Conservation (phyloP, 2,797 vertebrate species). For the Spondyliosoma cantharus region DNA sequence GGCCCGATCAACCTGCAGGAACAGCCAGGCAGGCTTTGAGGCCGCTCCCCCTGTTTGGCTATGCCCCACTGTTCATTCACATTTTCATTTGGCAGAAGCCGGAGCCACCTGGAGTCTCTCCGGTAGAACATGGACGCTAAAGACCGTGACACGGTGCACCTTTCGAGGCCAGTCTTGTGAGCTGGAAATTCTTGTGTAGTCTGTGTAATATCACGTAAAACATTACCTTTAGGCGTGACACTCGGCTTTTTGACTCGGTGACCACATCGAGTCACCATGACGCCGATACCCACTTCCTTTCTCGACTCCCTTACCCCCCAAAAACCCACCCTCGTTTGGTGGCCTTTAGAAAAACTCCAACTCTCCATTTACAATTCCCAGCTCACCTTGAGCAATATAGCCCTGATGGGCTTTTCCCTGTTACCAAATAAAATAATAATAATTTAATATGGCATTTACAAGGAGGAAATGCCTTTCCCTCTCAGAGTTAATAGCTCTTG, state of each 20-base stretch:
- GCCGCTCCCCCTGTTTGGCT: slow-evolving; percentile 43
- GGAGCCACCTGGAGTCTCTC: slow-evolving; percentile 16
- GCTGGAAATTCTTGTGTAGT: slow-evolving; percentile 11
- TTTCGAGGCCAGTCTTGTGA: slow-evolving; percentile 7
- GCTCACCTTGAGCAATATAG: slow-evolving; percentile 79
- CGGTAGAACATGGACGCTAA: slow-evolving; percentile 28
- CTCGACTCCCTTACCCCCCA: slow-evolving; percentile 32
- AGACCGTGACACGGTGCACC: slow-evolving; percentile 16
- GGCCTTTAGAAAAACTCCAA: slow-evolving; percentile 67
- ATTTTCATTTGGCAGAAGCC: slow-evolving; percentile 65
- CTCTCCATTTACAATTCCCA: slow-evolving; percentile 80
- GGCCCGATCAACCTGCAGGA: slow-evolving; percentile 69
- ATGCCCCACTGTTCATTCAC: slow-evolving; percentile 69
- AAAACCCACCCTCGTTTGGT: slow-evolving; percentile 52
- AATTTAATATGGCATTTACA: slow-evolving; percentile 91
- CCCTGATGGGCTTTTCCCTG: slow-evolving; percentile 85
- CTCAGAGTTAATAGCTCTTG: slow-evolving; percentile 88
- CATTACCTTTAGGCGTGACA: slow-evolving; percentile 35
- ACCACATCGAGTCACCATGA: slow-evolving; percentile 51
- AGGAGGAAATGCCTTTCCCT: slow-evolving; percentile 89
- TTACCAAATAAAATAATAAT: slow-evolving; percentile 90
- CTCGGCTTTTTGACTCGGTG: slow-evolving; percentile 23
- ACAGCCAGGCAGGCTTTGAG: slow-evolving; percentile 54
- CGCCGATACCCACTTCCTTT: slow-evolving; percentile 42
- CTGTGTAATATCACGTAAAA: slow-evolving; percentile 25